Base-by-base conservation (phyloP, 1,140 invertebrate species). In the Arctopsyche grandis region DNA sequence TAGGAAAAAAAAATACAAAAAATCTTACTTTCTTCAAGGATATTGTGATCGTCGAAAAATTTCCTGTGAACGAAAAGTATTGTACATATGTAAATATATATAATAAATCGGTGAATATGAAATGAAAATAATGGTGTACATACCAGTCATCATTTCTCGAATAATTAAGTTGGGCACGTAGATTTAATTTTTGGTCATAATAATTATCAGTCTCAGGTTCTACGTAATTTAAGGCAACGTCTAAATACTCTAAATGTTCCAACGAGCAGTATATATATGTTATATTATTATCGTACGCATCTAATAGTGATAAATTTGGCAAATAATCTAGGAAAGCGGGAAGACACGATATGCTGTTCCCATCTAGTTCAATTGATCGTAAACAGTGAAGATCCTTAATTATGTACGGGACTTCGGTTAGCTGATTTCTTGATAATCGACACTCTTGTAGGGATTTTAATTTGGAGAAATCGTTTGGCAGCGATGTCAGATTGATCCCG, bases 231-330 rank as follows among this genome's bases (percentile, higher is more conserved):
- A 60, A 16, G 29, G 77, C 77, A 12, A 81, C 12, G 38, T 81
- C 80, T n/a, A 81, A 14, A 29, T 14, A 22, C 7, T 66, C 19
- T 9, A 79, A 26, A 5, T 3, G n/a, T 19, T 73, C 5, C 48
- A 71, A 16, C 21, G 38, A n/a, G 7, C 22, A 29, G 0, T 22
- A 69, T n/a, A 74, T 48, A 0, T 21, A 16, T 48, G n/a, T 21
- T 5, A 81, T n/a, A 14, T 63, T 10, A 52, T 81, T 81, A 66
- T 77, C 58, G 26, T 81, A 81, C 4, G 78, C 48, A 63, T 81
- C 80, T 29, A 81, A 48, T 22, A 73, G 63, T 52, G 7, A 0
- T 29, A 81, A 78, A 26, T 63, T 76, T 24, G 29, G 16, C 43
- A 81, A n/a, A 0, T 66, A 5, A 16, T 44, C 16, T 22, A 81